Evolutionary conservation across 1,140 invertebrate species (phyloP), one percentile per base, ranked within the genome.

Genomic region (Parasteatoda tepidariorum): DNA sequence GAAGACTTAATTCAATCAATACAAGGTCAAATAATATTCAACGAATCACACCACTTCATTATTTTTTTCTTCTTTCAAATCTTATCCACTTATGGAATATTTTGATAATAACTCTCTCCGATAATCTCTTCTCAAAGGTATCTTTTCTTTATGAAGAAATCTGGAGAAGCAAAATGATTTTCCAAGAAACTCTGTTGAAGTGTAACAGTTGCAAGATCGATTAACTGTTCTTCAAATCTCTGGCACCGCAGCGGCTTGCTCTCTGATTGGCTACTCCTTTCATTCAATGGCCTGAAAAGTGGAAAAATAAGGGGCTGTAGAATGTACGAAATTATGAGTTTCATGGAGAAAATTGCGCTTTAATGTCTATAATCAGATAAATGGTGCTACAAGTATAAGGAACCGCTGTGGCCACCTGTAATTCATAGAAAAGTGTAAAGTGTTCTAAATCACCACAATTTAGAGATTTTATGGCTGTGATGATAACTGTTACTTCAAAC

Each of bases 191-290:
- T 28, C 18, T 2, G 6, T 22, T 38, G 31, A 75, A 34, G 28
- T 48, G 74, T 78, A 78, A 78, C 74, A 78, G 74, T 78, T 78
- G 74, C 66, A 78, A 66, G 59, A 78, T 78, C 74, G 74, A 78
- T 78, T 78, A 78, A 78, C 30, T 13, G 24, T n/a, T 59, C 24
- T 22, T 9, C 2, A 24, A 48, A 59, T 59, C 57, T 22, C 15
- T 3, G 22, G 26, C 6, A 61, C 48, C 28, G 70, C 70, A 73
- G 70, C 48, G 26, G 15, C 24, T 28, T 73, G 54, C 48, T 28
- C 13, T 66, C 38, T 66, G 59, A 78, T 78, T 78, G 74, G 74
- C 74, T 26, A 15, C 13, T 13, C 33, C 73, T 4, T 1, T 18
- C 71, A 74, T 78, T 78, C 59, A 13, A 26, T 33, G 59, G 59